Evolutionary conservation across 2,113 vertebrate species (phyloP).

Genomic region (Ptilorrhoa leucosticta): DNA sequence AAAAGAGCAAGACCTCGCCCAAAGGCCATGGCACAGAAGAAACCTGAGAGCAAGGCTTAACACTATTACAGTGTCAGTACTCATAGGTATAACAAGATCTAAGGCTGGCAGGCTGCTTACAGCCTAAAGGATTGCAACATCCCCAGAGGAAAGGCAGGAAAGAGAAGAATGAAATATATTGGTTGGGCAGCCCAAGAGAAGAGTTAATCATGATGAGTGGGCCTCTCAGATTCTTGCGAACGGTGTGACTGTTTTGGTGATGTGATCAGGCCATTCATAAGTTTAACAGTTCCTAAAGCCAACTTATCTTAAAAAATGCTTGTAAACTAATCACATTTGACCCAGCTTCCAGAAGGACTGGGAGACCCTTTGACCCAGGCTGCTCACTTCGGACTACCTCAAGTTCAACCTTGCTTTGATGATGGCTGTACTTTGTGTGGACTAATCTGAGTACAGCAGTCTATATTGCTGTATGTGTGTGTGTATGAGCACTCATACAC

Average conservation of each 20-base stretch:
- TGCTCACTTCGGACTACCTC: not conserved
- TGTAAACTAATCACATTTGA: not conserved
- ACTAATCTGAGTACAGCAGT: not conserved
- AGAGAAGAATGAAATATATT: not conserved
- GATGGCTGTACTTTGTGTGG: not conserved
- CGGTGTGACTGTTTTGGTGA: not conserved
- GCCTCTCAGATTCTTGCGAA: not conserved
- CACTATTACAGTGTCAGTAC: not conserved
- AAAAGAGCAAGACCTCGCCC: not conserved
- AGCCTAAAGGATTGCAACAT: not conserved
- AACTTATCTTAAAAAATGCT: not conserved
- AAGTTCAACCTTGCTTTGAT: not conserved
- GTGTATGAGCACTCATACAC: not conserved
- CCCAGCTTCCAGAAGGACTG: not conserved
- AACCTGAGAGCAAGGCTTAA: constrained; percentile 6
- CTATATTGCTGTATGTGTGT: not conserved
- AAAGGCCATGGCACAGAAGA: not conserved
- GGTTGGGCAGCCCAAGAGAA: not conserved
- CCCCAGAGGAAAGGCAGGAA: not conserved
- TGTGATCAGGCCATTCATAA: not conserved
- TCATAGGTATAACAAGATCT: constrained; percentile 11
- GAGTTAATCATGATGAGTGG: not conserved
- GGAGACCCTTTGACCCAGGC: not conserved
- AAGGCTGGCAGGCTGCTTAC: not conserved
- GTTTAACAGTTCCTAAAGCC: not conserved